Base-by-base conservation (phyloP, 1,140 invertebrate species). In the Nasonia giraulti region DNA sequence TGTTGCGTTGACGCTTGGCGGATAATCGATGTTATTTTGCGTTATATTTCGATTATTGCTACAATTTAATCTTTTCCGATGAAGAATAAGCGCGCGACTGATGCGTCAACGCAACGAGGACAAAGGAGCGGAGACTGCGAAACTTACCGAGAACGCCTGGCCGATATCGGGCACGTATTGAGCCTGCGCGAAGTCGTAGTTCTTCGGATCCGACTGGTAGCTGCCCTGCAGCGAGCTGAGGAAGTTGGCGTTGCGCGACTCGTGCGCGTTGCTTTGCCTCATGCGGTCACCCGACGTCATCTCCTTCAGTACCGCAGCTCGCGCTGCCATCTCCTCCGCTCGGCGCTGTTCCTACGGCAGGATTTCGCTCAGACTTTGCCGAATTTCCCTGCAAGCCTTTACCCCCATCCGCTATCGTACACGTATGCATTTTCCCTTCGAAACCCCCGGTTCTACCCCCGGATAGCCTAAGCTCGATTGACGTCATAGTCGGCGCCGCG, bases 281-380 rank as follows among this genome's bases (percentile, higher is more conserved):
- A 44, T 44, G 47, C 91, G 91, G 83, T 93, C 90, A 6, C 92
- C 91, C 69, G 92, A 91, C 1, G 93, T 88, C 31, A 94, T 93
- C 83, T 95, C 94, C 85, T 95, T 95, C 0, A 95, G 89, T 2
- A 90, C 93, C 88, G 92, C 93, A 82, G 92, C 94, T 91, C 94
- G 91, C 27, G 94, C 94, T n/a, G 93, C 94, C 40, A 94, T 90
- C 88, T 96, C 95, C 85, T 96, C 95, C 5, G 92, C 93, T 47
- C 93, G 90, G 47, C 95, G 91, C 89, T 96, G 95, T 83, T 96
- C 93, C 83, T 95, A 93, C 40, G 33, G 40, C 2, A 79, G 83
- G 50, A 47, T 31, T n/a, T 17, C 14, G 20, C 55, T 62, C 55
- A 62, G 55, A 62, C 6, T 7, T 20, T 62, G 55, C 7, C 33